Evolutionary conservation across 2,888 invertebrate species (phyloP).

Genomic region (Erebia palarica): DNA sequence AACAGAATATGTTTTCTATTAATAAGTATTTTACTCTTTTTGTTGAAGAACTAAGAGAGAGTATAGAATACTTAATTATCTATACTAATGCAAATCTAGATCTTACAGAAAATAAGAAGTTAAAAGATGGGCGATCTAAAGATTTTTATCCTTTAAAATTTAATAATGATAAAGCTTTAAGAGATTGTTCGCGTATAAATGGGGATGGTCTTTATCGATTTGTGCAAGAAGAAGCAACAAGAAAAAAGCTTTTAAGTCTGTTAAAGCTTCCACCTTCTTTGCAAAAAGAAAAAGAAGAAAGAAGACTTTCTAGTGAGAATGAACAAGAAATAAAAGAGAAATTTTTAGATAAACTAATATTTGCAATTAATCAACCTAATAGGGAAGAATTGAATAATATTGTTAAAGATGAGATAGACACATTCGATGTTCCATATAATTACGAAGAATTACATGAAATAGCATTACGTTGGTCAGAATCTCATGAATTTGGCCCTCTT

Average conservation of each 20-base stretch:
- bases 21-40: too few relatives aligned
- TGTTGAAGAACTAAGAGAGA: too few relatives aligned
- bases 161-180: slow-evolving; percentile 27
- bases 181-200: slow-evolving; percentile 4
- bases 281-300: slow-evolving; percentile 33
- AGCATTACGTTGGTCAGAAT: slow-evolving; percentile 50
- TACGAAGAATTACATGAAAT: slow-evolving; percentile 48
- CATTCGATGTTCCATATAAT: slow-evolving; percentile 42
- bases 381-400: slow-evolving; percentile 37
- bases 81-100: too few relatives aligned
- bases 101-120: too few relatives aligned
- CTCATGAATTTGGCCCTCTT: slow-evolving; percentile 43
- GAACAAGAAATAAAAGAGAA: slow-evolving; percentile 1
- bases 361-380: slow-evolving; percentile 34
- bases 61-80: too few relatives aligned
- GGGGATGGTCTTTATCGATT: slow-evolving; percentile 35
- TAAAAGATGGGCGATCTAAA: slow-evolving; percentile 6
- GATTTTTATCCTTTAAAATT: slow-evolving; percentile 42
- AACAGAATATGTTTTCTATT: too few relatives aligned
- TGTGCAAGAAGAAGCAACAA: slow-evolving; percentile 39
- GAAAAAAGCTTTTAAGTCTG: slow-evolving; percentile 40
- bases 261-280: slow-evolving; percentile 41
- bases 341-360: slow-evolving; percentile 42
- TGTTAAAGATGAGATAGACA: slow-evolving; percentile 37
- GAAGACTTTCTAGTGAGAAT: too few relatives aligned